Evolutionary conservation across 1,140 invertebrate species (phyloP).

Genomic region (Cryptotermes secundus): DNA sequence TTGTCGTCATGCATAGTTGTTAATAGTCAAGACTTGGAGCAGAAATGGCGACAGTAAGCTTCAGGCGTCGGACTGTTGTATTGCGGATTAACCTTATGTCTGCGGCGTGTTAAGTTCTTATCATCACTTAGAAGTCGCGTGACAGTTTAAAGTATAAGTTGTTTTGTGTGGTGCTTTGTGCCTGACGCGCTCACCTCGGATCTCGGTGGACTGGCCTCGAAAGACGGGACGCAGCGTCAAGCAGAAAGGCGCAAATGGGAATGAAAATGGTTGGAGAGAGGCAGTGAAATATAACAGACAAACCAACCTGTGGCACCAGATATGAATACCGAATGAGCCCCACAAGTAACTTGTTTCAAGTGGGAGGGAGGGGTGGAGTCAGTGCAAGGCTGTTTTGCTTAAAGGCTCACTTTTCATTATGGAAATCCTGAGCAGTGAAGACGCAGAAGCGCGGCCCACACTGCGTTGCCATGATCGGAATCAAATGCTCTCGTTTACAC

Average conservation of each 20-base stretch:
- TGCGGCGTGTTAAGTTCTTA: too few relatives aligned
- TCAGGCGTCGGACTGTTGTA: too few relatives aligned
- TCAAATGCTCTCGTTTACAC: background rate
- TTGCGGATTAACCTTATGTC: too few relatives aligned
- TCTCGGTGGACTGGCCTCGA: background rate
- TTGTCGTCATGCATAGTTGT: too few relatives aligned
- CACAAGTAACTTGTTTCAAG: background rate
- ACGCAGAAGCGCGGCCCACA: background rate
- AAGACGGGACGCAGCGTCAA: background rate
- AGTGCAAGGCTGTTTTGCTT: background rate
- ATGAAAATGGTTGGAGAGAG: background rate
- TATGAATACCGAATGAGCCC: background rate
- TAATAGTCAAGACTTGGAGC: too few relatives aligned
- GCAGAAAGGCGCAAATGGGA: background rate
- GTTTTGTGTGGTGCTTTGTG: background rate
- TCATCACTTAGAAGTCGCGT: too few relatives aligned
- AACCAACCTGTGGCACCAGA: slow-evolving; percentile 16
- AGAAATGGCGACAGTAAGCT: too few relatives aligned
- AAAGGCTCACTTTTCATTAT: slow-evolving; percentile 2
- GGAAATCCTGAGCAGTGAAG: background rate
- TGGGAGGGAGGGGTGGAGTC: background rate
- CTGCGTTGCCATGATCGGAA: background rate
- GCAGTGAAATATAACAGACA: slow-evolving; percentile 13
- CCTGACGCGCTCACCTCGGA: too few relatives aligned
- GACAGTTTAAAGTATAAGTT: too few relatives aligned